These are phyloP conservation scores for Sebastes dallii DNA, from an alignment of 2,797 vertebrate species.

Conservation along the genomic window DNA sequence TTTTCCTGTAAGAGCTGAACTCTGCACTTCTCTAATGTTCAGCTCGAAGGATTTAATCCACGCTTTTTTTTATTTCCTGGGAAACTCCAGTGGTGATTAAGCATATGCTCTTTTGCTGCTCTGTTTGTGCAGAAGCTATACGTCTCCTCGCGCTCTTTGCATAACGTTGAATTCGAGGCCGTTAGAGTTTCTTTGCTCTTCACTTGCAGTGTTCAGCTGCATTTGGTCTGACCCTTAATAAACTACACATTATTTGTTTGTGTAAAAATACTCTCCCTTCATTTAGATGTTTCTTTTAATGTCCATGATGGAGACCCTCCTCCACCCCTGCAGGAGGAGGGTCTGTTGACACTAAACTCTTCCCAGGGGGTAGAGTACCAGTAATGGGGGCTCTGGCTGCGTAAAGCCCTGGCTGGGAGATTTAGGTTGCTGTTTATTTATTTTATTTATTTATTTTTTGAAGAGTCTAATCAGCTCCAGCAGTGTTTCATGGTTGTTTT, in stretches of 20 bases:
- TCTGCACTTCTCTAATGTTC: conserved; percentile 76
- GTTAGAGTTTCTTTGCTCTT: background rate
- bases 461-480: conserved; percentile 67
- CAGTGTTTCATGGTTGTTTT: conserved; percentile 35
- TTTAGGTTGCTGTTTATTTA: conserved; percentile 62
- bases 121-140: conserved; percentile 3
- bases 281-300: background rate
- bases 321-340: conserved; percentile 19
- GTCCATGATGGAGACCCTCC: conserved; percentile 14
- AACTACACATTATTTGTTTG: background rate
- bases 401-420: conserved; percentile 61
- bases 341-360: conserved; percentile 61
- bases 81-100: conserved; percentile 71
- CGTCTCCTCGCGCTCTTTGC: conserved; percentile 80
- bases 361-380: conserved; percentile 57
- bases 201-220: background rate
- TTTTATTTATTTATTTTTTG: conserved; percentile 66
- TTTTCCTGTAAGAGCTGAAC: conserved; percentile 68
- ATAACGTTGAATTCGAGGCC: background rate
- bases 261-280: background rate
- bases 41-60: conserved; percentile 70
- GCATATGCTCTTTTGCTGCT: conserved; percentile 49
- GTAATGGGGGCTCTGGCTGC: conserved; percentile 59
- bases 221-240: background rate
- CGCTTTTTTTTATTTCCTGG: conserved; percentile 63